Evolutionary conservation across 2,797 vertebrate species (phyloP).

Genomic region (Avahi laniger): DNA sequence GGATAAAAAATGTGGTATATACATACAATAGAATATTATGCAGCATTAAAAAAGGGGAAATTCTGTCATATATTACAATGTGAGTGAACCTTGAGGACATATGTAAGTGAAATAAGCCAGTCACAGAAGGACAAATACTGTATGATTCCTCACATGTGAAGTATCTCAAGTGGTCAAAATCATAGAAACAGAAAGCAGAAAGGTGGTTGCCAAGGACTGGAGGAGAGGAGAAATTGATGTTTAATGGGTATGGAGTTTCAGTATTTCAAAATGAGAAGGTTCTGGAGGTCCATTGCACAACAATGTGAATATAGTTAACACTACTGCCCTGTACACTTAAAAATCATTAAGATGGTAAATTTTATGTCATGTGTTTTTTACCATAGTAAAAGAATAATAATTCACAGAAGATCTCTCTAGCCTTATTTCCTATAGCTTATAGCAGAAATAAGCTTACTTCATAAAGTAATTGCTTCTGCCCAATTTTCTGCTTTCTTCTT

Average conservation of each 20-base stretch:
- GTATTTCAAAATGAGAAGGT: not conserved
- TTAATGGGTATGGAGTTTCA: not conserved
- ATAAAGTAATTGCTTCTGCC: not conserved
- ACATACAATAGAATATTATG: not conserved
- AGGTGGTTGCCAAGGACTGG: not conserved
- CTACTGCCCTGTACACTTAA: not conserved
- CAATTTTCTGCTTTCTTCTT: constrained; percentile 10
- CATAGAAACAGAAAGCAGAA: not conserved
- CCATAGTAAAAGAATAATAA: not conserved
- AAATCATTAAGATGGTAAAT: not conserved
- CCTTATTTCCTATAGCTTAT: not conserved
- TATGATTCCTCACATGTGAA: not conserved
- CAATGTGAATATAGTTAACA: not conserved
- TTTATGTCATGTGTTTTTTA: not conserved
- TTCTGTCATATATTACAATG: not conserved
- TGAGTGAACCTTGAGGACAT: not conserved
- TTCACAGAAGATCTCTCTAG: not conserved
- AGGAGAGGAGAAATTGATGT: not conserved
- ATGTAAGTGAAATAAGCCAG: not conserved
- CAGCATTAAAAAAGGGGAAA: not conserved
- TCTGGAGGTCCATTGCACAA: not conserved
- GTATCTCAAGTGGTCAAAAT: not conserved
- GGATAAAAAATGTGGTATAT: not conserved
- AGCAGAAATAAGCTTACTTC: not conserved
- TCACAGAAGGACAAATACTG: not conserved